Evolutionary conservation across 1,140 invertebrate species (phyloP).

Genomic region (Bombus picipes): DNA sequence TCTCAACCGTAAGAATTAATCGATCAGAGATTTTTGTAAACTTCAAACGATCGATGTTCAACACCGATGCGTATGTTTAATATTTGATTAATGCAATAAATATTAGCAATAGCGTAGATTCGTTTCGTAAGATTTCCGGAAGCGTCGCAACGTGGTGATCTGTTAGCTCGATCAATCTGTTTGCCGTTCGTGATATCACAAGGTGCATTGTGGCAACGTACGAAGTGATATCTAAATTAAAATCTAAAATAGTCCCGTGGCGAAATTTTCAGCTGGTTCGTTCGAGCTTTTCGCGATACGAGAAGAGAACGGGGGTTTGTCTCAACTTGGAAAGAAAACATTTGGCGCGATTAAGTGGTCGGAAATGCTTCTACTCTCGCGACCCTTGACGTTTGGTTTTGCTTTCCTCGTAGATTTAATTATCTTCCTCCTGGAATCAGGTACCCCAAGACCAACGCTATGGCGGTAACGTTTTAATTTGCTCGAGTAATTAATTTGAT

Average conservation of each 20-base stretch:
- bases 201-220: background rate
- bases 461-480: background rate
- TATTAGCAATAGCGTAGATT: background rate
- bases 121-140: background rate
- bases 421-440: background rate
- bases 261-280: conserved; percentile 1
- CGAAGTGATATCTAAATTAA: conserved; percentile 29
- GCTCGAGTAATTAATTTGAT: background rate
- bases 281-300: background rate
- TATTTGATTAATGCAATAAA: background rate
- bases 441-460: background rate
- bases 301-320: background rate
- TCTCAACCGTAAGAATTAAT: background rate
- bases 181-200: conserved; percentile 1
- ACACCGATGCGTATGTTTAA: background rate
- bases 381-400: background rate
- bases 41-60: background rate
- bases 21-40: background rate
- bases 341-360: background rate
- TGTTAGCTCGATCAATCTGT: conserved; percentile 17
- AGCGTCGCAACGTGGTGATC: background rate
- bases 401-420: conserved; percentile 10
- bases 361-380: background rate
- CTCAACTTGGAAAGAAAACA: background rate
- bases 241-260: conserved; percentile 18